Evolutionary conservation across 2,797 vertebrate species (phyloP).

Genomic region (Aphelocoma californica): DNA sequence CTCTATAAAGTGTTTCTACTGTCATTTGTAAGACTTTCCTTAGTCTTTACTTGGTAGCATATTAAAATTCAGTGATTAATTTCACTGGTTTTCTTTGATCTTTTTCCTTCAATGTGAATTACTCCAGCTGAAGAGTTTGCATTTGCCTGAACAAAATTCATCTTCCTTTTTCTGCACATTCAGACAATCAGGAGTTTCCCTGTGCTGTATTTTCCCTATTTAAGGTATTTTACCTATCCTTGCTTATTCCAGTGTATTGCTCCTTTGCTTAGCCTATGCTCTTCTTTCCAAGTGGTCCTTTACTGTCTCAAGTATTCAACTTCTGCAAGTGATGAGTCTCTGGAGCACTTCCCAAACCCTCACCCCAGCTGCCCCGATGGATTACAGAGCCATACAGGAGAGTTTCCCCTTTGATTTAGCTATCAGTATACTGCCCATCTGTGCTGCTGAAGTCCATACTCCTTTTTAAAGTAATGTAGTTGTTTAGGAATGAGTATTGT

Average conservation of each 20-base stretch:
- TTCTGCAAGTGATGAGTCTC: not conserved
- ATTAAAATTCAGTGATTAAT: conserved; percentile 64
- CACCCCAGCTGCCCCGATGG: not conserved
- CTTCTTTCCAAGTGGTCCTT: not conserved
- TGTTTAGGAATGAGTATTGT: not conserved
- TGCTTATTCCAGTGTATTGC: not conserved
- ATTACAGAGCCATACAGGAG: not conserved
- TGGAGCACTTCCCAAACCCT: not conserved
- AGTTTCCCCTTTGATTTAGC: not conserved
- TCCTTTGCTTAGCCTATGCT: not conserved
- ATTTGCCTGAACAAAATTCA: conserved; percentile 12
- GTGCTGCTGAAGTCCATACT: not conserved
- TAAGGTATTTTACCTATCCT: not conserved
- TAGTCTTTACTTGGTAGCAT: conserved; percentile 9
- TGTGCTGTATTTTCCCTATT: not conserved
- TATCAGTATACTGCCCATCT: not conserved
- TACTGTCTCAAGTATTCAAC: not conserved
- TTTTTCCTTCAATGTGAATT: conserved; percentile 28
- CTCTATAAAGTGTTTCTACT: conserved; percentile 36
- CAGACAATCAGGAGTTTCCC: not conserved
- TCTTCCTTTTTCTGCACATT: conserved; percentile 16
- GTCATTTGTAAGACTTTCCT: conserved; percentile 37
- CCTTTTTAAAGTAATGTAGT: not conserved
- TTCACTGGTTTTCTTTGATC: conserved; percentile 54
- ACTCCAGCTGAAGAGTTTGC: not conserved